Base-by-base conservation (phyloP, 1,140 invertebrate genomes). In the Drosophila mauritiana region DNA sequence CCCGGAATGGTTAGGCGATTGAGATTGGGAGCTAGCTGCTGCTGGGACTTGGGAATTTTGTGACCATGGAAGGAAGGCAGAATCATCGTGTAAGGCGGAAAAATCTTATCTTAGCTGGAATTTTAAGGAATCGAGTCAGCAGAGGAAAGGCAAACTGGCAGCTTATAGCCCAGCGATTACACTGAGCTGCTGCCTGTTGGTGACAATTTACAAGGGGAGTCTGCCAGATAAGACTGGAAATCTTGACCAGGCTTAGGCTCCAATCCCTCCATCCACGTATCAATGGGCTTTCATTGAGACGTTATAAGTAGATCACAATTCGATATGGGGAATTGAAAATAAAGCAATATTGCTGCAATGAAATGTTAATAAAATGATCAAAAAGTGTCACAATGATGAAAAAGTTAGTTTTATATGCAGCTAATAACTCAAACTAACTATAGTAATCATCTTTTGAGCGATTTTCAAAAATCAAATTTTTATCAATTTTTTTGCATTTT, bases 51-150 rank as follows among this genome's bases (percentile, higher is more conserved):
- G 58, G 36, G 8, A 42, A 43, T 43, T 34, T 31, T 40, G 40
- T 40, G 15, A 46, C 36, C 42, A 20, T 31, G 27, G 27, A 25
- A 37, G 27, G 42, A 37, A n/a, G 59, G n/a, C 17, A 12, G 11
- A 15, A 27, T 25, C 48, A 11, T 12, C 46, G 43, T 52, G 67
- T 64, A 78, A 77, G 69, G 42, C 73, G 63, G 73, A 72, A 88
- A 82, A 80, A 88, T 91, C 88, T 88, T 86, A 90, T 91, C 88
- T 90, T 90, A 90, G 85, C 82, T 80, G 88, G 88, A 90, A 90
- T 86, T 90, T 70, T 12, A 57, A 48, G 64, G 64, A 36, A 57
- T 70, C 40, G 52, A 70, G 43, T 49, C 51, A n/a, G 64, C 42
- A n/a, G 64, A 20, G 42, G 48, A 31, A 13, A 15, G 48, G n/a